Base-by-base conservation (phyloP, 2,888 invertebrate genomes). In the Lasioglossum leucozonium region DNA sequence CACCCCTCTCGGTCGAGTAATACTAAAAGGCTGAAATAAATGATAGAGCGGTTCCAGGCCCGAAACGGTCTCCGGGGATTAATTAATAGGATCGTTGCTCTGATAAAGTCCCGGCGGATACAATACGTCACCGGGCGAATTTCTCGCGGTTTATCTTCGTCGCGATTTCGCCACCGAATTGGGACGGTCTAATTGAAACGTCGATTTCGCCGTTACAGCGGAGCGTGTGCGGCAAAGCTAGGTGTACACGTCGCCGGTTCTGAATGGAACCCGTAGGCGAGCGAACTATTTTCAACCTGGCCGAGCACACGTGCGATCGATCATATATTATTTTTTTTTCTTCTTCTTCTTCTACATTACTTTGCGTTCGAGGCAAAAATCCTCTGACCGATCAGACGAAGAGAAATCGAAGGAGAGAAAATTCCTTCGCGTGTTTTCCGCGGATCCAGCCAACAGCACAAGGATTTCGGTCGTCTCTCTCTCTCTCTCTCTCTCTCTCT, bases 231-330 rank as follows among this genome's bases (percentile, higher is more conserved):
- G 65, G 65, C 16, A 34, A 65, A 65, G 65, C 65, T 34, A 4
- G 65, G 34, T 65, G 34, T 30, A 34, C 30, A 34, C 22, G 65
- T 65, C 65, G 65, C 8, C 65, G 65, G 30, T 34, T 30, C 34
- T 65, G 65, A 65, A 65, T 65, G 65, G 65, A 65, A 22, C 65
- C 30, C 30, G 51, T 51, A 51, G 30, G 65, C 65, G 65, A 34
- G 30, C 65, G 18, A 34, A 65, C 65, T 65, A 65, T 65, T 65
- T 65, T 65, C 65, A 65, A 65, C 65, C 30, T 18, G 30, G 34
- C 16, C 65, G 34, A 34, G 34, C 65, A 34, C 30, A 30, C 65
- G 5, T 18, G 34, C 22, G 65, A 65, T 65, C 34, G 18, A 65
- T 65, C 30, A 18, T 16, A 16, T 65, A n/a, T n/a, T n/a, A n/a